Conservation (phyloP, 2,797 vertebrate genomes). For the Nannoperca obscura region DNA sequence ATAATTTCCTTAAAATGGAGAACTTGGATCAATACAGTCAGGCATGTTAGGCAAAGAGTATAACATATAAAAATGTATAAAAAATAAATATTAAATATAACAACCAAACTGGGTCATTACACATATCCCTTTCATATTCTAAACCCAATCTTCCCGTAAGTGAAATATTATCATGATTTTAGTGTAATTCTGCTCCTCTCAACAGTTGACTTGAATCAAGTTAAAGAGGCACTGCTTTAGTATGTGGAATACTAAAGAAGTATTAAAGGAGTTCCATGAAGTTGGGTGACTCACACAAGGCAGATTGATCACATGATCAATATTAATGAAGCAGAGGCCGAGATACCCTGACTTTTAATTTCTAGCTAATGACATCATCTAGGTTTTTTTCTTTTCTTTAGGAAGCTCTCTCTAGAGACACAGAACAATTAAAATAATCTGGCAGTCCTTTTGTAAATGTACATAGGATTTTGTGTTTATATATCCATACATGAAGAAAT, state of each 20-base stretch:
- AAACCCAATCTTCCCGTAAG: slow-evolving; percentile 1
- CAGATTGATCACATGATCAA: background rate
- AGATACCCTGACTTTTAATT: background rate
- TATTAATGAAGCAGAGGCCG: background rate
- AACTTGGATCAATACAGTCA: too few relatives aligned
- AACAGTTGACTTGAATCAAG: background rate
- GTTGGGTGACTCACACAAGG: background rate
- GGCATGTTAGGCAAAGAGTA: too few relatives aligned
- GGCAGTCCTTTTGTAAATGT: background rate
- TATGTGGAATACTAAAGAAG: background rate
- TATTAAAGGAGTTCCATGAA: background rate
- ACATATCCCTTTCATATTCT: background rate
- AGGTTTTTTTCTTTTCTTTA: background rate
- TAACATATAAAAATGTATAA: too few relatives aligned
- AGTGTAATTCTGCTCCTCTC: background rate
- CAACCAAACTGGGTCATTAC: too few relatives aligned
- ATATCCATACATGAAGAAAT: background rate
- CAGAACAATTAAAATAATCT: background rate
- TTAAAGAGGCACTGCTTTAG: background rate
- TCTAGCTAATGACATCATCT: background rate
- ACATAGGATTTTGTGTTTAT: background rate
- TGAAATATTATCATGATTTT: slow-evolving; percentile 2
- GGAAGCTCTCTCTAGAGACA: background rate
- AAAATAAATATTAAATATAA: too few relatives aligned
- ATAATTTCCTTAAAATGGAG: too few relatives aligned